Percentiles rank a stretch among this genome's conserved stretches.
Evolutionary conservation across 2,797 vertebrate genomes (phyloP).

Genomic region (Helarctos malayanus): DNA sequence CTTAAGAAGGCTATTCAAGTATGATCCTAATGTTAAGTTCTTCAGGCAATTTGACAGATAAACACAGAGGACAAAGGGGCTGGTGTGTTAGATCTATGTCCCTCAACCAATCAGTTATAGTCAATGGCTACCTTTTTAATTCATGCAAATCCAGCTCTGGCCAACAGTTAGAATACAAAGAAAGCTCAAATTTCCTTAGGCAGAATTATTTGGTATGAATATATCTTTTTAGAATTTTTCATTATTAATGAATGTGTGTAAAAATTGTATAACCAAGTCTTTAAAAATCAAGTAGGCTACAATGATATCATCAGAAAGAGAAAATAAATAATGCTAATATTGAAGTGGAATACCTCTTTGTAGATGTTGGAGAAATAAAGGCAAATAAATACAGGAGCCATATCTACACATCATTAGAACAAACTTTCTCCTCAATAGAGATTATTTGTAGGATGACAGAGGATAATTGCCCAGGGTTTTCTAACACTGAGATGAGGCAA

Average conservation of each 20-base stretch:
- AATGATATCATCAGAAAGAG: background rate
- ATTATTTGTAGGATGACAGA: background rate
- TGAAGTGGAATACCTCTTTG: background rate
- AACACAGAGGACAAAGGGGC: background rate
- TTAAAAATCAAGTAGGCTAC: conserved; percentile 30
- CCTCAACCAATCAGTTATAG: background rate
- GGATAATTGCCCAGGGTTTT: background rate
- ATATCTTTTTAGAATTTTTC: background rate
- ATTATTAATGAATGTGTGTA: background rate
- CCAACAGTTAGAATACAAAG: conserved; percentile 15
- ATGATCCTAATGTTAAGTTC: background rate
- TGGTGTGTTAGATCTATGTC: background rate
- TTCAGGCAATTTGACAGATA: background rate
- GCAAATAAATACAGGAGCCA: background rate
- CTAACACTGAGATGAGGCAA: background rate
- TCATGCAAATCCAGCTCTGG: background rate
- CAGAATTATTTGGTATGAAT: background rate
- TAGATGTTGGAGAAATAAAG: background rate
- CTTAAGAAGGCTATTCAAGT: conserved; percentile 15
- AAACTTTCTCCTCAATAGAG: background rate
- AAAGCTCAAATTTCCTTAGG: background rate
- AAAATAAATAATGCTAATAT: conserved; percentile 24
- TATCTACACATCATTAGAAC: background rate
- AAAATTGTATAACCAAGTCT: background rate
- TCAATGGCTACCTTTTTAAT: background rate